Conservation (phyloP, 2,113 vertebrate genomes). For the Caranx melampygus region DNA sequence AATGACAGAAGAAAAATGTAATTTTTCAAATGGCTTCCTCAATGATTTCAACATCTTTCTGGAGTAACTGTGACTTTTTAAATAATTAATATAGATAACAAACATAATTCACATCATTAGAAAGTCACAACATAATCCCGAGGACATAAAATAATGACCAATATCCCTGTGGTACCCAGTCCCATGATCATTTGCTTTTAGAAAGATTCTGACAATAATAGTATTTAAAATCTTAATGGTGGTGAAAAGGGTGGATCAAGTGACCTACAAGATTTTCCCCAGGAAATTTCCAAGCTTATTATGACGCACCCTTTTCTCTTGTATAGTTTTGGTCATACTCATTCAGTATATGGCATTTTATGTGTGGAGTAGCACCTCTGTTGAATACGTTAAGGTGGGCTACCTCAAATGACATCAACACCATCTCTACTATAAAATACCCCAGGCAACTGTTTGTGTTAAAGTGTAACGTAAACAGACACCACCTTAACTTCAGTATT, state of each 20-base stretch:
- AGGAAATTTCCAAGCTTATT: not conserved
- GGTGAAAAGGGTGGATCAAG: not conserved
- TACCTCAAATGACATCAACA: not conserved
- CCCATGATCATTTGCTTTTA: not conserved
- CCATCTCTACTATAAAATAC: slow-evolving; percentile 4
- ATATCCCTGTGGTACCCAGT: accelerated
- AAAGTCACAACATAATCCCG: not conserved
- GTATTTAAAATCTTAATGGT: not conserved
- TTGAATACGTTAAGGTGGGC: not conserved
- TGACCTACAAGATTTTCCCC: not conserved
- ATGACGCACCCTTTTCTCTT: not conserved
- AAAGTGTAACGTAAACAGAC: slow-evolving; percentile 3
- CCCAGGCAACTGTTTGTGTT: not conserved
- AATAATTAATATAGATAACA: not conserved
- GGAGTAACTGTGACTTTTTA: not conserved
- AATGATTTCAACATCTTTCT: not conserved
- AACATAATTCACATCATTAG: not conserved
- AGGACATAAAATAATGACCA: not conserved
- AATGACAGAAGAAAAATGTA: not conserved
- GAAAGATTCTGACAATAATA: not conserved
- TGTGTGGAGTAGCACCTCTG: not conserved
- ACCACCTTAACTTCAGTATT: slow-evolving; percentile 5
- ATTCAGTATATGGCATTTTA: not conserved
- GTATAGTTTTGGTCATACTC: not conserved
- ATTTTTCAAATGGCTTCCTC: not conserved